Percentiles rank a stretch among this genome's conserved stretches.
Conservation (phyloP, 2,113 vertebrate genomes). For the Chionomys nivalis region DNA sequence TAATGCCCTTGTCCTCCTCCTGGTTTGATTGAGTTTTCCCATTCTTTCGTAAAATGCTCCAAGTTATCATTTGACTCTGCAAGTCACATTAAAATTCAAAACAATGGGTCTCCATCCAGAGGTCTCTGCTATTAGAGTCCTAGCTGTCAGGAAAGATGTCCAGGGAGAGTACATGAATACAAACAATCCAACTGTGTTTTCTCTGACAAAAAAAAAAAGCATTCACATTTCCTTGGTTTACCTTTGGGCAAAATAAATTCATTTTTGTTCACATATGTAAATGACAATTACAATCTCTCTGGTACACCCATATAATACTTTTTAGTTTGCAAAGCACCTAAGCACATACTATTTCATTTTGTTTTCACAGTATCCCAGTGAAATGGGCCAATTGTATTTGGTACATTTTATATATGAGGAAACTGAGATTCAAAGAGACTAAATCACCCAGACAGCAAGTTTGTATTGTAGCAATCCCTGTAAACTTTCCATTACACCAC, state of each 20-base stretch:
- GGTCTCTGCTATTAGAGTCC: conserved; percentile 46
- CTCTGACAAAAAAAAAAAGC: not conserved
- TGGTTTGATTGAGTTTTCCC: conserved; percentile 56
- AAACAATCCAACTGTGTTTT: not conserved
- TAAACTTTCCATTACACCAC: conserved; percentile 13
- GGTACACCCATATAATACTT: not conserved
- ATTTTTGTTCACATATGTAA: conserved; percentile 2
- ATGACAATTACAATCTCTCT: conserved; percentile 13
- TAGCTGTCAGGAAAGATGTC: conserved; percentile 10
- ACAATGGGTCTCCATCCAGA: not conserved
- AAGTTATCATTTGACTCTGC: conserved; percentile 50
- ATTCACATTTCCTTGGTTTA: not conserved
- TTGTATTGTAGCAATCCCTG: not conserved
- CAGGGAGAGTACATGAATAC: conserved; percentile 4
- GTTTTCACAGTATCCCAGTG: not conserved
- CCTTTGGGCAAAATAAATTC: not conserved
- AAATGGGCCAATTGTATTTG: not conserved
- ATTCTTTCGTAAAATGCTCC: not conserved
- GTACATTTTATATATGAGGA: conserved; percentile 12
- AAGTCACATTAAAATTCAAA: conserved; percentile 63
- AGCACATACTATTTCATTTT: conserved; percentile 22
- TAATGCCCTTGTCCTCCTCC: conserved; percentile 45
- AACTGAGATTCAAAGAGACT: conserved; percentile 27
- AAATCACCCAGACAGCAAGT: conserved; percentile 6
- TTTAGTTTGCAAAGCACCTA: not conserved